phyloP scores from a whole-genome alignment of 2,888 invertebrate species.

The Aelia acuminata region DNA sequence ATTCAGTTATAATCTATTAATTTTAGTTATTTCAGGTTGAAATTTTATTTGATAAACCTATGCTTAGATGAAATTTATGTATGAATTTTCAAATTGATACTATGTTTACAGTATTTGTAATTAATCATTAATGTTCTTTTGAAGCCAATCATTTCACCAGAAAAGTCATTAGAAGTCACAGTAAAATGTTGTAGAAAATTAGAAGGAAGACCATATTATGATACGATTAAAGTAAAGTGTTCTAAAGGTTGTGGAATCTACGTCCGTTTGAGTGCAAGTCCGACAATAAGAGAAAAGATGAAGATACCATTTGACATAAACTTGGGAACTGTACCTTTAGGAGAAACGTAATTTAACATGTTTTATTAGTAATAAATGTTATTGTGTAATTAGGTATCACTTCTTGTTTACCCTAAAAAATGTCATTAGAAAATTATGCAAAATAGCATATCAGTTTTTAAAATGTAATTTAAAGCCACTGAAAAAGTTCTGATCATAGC shows the following conservation, averaged over 20 bases:
- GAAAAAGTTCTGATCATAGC: no score
- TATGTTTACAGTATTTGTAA: not conserved
- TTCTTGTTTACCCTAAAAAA: no score
- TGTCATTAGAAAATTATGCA: no score
- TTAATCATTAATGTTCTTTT: constrained; percentile 18
- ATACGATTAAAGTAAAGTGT: not conserved
- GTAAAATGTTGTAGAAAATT: not conserved
- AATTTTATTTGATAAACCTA: not conserved
- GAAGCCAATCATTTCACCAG: not conserved
- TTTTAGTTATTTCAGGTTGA: no score
- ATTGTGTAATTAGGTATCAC: no score
- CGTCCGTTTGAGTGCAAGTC: constrained; percentile 16
- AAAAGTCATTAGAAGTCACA: not conserved
- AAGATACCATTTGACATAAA: constrained; percentile 44
- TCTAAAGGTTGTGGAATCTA: constrained; percentile 30
- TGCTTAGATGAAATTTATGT: no score
- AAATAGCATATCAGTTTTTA: no score
- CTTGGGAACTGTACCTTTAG: constrained; percentile 5
- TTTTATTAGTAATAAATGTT: not conserved
- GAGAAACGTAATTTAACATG: constrained; percentile 33
- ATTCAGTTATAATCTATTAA: no score
- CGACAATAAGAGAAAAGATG: not conserved
- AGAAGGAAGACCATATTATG: constrained; percentile 42
- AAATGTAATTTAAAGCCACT: no score
- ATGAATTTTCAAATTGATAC: no score